Base-by-base conservation (phyloP, 2,113 vertebrate genomes). In the Anser cygnoides region DNA sequence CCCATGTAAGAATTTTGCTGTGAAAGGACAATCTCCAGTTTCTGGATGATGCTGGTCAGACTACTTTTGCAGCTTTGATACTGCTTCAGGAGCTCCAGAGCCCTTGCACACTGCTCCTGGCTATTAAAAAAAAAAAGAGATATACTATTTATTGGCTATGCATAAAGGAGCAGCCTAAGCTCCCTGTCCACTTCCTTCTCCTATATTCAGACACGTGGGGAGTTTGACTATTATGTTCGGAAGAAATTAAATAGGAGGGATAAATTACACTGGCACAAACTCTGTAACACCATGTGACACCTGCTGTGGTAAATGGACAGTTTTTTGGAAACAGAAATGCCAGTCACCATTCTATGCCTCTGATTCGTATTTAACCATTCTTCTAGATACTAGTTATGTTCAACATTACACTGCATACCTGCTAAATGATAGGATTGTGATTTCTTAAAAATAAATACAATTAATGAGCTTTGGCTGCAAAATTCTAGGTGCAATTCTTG, bases 1-100 rank as follows among this genome's bases (percentile, higher is more conserved):
- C 99, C 98, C 98, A 99, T 98, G 97, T 99, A 99, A 4, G 99
- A 99, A 5, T 98, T 97, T 77, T 98, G 98, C 35, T 98, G 98
- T 4, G 97, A 96, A 88, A 99, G 96, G 21, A 98, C 88, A 66
- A 94, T 98, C 97, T 99, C 99, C 55, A 99, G 99, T 90, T 97
- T 99, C 97, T 99, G 99, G 87, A 99, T 98, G 74, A 98, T 98
- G 97, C 84, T 97, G 65, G 98, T 98, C 91, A 99, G 90, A 77
- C 96, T 84, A 18, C 94, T 96, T 88, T 99, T 98, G 93, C 98
- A 98, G 93, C 96, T 98, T 87, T 99, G 99, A 88, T 99, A 99
- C 9, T 98, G 99, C 95, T 99, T 99, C 91, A 99, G 96, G 71
- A 99, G 98, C 46, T 99, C 99, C 97, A 99, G 91, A 71, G 98